These are phyloP conservation scores for Penaeus indicus DNA, from an alignment of 1,140 invertebrate genomes.

Conservation along the genomic window DNA sequence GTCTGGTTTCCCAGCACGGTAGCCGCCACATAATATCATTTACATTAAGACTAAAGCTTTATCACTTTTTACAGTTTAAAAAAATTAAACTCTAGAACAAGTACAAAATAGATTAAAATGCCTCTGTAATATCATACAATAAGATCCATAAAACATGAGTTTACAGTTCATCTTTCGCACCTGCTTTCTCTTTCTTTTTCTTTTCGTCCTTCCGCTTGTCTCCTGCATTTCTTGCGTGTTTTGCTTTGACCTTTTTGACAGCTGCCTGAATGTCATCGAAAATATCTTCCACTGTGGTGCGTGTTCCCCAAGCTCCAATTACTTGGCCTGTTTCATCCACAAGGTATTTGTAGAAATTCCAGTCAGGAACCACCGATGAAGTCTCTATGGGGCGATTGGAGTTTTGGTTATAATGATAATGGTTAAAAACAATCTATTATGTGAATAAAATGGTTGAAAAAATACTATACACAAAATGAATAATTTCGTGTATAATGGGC, in stretches of 20 bases:
- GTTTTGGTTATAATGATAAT: background rate
- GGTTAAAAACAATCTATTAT: background rate
- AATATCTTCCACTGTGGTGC: conserved; percentile 70
- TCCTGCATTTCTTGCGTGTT: conserved; percentile 19
- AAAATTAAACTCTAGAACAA: no score
- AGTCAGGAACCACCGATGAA: conserved; percentile 70
- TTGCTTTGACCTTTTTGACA: conserved; percentile 66
- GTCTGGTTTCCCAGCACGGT: no score
- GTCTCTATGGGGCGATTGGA: conserved; percentile 67
- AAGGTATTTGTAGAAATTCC: conserved; percentile 76
- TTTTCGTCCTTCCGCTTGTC: conserved; percentile 4
- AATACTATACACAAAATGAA: no score
- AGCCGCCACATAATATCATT: no score
- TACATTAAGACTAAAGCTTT: no score
- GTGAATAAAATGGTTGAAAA: background rate
- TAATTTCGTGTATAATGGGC: no score
- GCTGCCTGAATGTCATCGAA: conserved; percentile 69
- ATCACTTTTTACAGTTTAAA: no score
- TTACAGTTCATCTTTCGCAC: no score
- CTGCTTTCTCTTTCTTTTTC: background rate
- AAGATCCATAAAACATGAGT: no score
- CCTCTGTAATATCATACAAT: no score
- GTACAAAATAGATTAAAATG: no score
- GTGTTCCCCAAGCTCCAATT: conserved; percentile 71
- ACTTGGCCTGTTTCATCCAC: conserved; percentile 72